These are phyloP conservation scores for Gorsachius goisagi DNA, from an alignment of 2,113 vertebrate species.

Conservation along the genomic window DNA sequence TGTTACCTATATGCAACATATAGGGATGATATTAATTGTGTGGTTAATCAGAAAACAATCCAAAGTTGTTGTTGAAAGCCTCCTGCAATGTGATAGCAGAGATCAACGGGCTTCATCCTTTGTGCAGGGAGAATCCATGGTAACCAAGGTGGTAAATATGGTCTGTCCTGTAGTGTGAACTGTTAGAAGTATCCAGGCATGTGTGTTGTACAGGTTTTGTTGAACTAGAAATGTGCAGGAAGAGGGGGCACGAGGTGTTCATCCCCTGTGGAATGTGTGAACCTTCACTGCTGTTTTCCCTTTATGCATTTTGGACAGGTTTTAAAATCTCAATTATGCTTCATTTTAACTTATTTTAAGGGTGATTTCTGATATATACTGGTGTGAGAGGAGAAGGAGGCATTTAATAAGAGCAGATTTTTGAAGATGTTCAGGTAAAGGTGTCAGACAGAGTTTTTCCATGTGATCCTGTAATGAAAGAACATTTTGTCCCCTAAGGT, in stretches of 20 bases:
- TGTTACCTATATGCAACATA: background rate
- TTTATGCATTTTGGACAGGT: background rate
- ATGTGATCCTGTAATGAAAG: background rate
- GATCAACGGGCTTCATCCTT: background rate
- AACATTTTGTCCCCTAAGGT: background rate
- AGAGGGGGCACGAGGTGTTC: background rate
- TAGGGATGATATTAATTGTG: background rate
- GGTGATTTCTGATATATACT: background rate
- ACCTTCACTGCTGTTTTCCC: background rate
- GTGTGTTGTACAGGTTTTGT: background rate
- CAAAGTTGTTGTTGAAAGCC: background rate
- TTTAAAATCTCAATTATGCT: background rate
- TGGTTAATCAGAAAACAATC: background rate
- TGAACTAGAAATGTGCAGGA: background rate
- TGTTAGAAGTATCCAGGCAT: background rate
- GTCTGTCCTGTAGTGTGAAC: background rate
- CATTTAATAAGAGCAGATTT: background rate
- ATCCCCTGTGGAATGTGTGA: background rate
- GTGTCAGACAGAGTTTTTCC: background rate
- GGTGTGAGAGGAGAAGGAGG: background rate
- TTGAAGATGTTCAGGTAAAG: background rate
- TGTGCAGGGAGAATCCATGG: background rate
- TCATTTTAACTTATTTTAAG: background rate
- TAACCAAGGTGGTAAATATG: rapidly evolving
- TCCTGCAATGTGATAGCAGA: background rate